Percentiles rank a stretch among this genome's conserved stretches.
Evolutionary conservation across 64 coral and sea anemone species (phyloP).

Genomic region (Pachyseris speciosa): DNA sequence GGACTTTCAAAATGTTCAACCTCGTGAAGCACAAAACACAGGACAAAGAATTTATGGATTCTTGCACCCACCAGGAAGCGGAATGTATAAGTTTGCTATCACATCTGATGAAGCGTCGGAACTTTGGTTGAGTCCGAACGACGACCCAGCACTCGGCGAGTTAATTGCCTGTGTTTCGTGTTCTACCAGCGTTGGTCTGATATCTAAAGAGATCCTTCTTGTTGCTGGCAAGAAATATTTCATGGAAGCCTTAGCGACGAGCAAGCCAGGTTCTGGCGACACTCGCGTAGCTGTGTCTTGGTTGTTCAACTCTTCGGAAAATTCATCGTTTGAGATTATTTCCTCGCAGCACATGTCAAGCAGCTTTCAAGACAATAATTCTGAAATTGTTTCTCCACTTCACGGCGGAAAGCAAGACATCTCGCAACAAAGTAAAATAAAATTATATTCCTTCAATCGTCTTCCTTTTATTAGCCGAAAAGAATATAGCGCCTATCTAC

Average conservation of each 20-base stretch:
- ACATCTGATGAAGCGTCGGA: background rate
- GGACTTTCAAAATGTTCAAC: background rate
- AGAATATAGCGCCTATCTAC: background rate
- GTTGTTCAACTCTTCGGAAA: background rate
- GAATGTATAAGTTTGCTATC: background rate
- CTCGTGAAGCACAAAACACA: background rate
- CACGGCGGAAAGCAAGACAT: background rate
- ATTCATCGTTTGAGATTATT: slow-evolving; percentile 2
- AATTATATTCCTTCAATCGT: background rate
- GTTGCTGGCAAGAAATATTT: slow-evolving; percentile 6
- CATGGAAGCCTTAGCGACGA: background rate
- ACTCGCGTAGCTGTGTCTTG: background rate
- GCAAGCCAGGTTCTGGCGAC: background rate
- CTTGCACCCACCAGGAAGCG: background rate
- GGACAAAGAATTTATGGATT: slow-evolving; percentile 4
- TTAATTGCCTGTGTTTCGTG: slow-evolving; percentile 1
- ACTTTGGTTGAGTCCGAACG: slow-evolving; percentile 1
- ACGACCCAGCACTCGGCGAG: background rate
- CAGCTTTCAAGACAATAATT: background rate
- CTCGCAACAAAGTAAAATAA: background rate
- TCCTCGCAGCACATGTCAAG: background rate
- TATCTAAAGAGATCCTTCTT: background rate
- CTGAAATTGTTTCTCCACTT: background rate
- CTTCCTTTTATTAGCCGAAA: background rate
- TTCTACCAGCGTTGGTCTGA: background rate